These are phyloP conservation scores for Mungos mungo DNA, from an alignment of 2,113 vertebrate species.

Conservation along the genomic window DNA sequence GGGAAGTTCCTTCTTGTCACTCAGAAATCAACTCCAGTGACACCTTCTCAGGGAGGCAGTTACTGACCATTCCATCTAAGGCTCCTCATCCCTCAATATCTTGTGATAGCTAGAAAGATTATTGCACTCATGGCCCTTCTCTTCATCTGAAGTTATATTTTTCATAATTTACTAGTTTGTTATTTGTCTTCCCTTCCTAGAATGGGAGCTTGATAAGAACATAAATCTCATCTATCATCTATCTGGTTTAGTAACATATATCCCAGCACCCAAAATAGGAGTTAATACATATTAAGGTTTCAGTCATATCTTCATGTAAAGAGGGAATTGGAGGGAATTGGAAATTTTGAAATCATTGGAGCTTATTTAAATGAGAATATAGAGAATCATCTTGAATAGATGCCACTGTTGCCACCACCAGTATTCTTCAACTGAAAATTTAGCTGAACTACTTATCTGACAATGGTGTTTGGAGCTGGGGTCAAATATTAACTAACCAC, in stretches of 20 bases:
- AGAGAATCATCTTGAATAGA: background rate
- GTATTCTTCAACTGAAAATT: background rate
- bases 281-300: background rate
- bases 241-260: background rate
- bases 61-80: background rate
- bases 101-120: background rate
- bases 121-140: background rate
- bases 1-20: background rate
- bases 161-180: background rate
- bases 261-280: background rate
- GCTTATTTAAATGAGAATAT: background rate
- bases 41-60: background rate
- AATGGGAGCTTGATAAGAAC: background rate
- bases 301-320: background rate
- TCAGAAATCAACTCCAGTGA: background rate
- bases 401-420: background rate
- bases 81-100: background rate
- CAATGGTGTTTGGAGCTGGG: background rate
- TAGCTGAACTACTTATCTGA: background rate
- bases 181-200: background rate
- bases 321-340: background rate
- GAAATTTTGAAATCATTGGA: background rate
- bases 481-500: background rate
- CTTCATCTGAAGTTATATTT: background rate
- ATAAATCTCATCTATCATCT: background rate